Evolutionary conservation across 2,888 invertebrate species (phyloP).

Genomic region (Seira sanloemensis): DNA sequence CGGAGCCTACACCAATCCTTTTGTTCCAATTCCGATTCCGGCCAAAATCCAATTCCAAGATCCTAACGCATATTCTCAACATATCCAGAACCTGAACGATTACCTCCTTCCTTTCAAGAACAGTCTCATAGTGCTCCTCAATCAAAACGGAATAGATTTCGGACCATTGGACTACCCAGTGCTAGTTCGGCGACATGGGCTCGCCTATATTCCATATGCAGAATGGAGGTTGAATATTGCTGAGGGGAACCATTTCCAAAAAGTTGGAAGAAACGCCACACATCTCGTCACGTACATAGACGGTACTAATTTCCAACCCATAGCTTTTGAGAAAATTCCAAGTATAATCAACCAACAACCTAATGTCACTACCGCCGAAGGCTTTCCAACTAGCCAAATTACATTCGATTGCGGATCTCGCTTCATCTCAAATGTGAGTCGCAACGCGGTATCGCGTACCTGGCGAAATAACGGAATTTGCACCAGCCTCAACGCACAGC

Average conservation of each 20-base stretch:
- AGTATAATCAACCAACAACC: not conserved
- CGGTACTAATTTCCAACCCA: not conserved
- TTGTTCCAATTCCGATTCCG: too few species aligned
- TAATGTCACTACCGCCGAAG: not conserved
- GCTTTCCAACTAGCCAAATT: too few species aligned
- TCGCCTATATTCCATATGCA: not conserved
- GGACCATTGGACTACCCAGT: not conserved
- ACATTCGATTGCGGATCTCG: not conserved
- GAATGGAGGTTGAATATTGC: not conserved
- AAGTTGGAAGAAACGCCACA: too few species aligned
- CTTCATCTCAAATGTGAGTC: not conserved
- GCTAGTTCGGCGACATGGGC: not conserved
- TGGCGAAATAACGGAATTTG: not conserved
- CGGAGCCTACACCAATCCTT: too few species aligned
- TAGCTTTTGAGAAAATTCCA: not conserved
- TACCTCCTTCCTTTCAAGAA: not conserved
- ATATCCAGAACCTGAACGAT: not conserved
- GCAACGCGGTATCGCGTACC: not conserved
- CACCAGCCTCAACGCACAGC: not conserved
- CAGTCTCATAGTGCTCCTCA: not conserved
- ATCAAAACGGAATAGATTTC: not conserved
- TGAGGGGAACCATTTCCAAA: too few species aligned
- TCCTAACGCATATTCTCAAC: not conserved
- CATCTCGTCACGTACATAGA: not conserved
- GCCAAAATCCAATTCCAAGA: too few species aligned